phyloP scores from a whole-genome alignment of 2,888 invertebrate species.

The Sericinus montela region DNA sequence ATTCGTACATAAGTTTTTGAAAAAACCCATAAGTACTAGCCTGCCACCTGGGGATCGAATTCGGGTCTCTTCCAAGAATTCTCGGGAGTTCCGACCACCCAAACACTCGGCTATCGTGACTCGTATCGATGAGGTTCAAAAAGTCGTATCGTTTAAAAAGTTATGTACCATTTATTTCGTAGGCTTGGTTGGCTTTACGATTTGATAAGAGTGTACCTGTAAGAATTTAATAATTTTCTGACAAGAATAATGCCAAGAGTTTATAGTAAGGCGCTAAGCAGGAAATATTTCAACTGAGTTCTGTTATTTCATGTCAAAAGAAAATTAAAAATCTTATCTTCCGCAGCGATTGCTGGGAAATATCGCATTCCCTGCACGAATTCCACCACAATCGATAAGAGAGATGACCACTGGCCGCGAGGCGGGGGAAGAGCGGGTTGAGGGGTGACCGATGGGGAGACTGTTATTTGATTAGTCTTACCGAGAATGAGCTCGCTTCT shows the following conservation, averaged over 20 bases:
- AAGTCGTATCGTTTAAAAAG: too few species aligned
- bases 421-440: constrained; percentile 43
- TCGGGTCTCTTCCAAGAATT: too few species aligned
- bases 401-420: constrained; percentile 77
- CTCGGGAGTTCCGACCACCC: too few species aligned
- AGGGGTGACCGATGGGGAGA: constrained; percentile 54
- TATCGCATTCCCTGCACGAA: constrained; percentile 78
- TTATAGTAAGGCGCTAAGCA: constrained; percentile 3
- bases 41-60: too few species aligned
- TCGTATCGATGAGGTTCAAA: too few species aligned
- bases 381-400: constrained; percentile 80
- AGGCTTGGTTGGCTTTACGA: too few species aligned
- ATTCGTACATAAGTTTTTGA: too few species aligned
- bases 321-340: constrained; percentile 25
- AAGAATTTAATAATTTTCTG: too few species aligned
- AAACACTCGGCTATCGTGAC: too few species aligned
- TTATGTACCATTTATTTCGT: too few species aligned
- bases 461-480: constrained; percentile 81
- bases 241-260: not conserved
- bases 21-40: too few species aligned
- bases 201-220: too few species aligned
- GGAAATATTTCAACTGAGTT: not conserved
- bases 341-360: constrained; percentile 66
- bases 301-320: not conserved
- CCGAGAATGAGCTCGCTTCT: constrained; percentile 78